phyloP scores from a whole-genome alignment of 2,888 invertebrate species.

The Rosalia funebris region DNA sequence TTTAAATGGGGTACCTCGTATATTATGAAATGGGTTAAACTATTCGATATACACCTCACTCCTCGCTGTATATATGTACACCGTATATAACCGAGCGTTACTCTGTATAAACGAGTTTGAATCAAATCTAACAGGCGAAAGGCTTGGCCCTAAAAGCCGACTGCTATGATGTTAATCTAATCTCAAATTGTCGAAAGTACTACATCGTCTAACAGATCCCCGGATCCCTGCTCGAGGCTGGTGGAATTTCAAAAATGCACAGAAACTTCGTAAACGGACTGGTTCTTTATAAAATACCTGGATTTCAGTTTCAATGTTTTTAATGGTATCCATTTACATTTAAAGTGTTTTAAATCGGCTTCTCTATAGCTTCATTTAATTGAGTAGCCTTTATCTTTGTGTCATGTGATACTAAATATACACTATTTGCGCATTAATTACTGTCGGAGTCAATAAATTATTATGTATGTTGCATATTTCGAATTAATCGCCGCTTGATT shows the following conservation, averaged over 20 bases:
- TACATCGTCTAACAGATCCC: conserved; percentile 6
- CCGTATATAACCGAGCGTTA: no score
- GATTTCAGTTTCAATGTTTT: conserved; percentile 5
- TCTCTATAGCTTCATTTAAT: conserved; percentile 24
- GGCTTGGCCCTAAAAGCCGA: conserved; percentile 3
- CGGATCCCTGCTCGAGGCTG: neutral
- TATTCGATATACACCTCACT: no score
- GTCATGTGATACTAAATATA: no score
- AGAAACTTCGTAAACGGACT: conserved; percentile 6
- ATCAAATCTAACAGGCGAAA: no score
- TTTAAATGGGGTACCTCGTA: no score
- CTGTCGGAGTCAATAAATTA: no score
- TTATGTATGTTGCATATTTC: no score
- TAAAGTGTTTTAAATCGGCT: conserved; percentile 2
- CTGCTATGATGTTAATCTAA: conserved; percentile 11
- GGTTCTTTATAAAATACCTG: conserved; percentile 2
- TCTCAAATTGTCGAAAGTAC: conserved; percentile 7
- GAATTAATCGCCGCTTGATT: no score
- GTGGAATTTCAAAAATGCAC: conserved; percentile 9
- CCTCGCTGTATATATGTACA: no score
- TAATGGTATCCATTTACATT: conserved; percentile 23
- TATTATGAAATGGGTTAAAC: no score
- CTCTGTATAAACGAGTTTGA: no score
- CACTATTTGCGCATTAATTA: no score
- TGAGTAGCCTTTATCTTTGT: neutral